These are phyloP conservation scores for Polyommatus icarus DNA, from an alignment of 2,888 invertebrate genomes.

Conservation along the genomic window DNA sequence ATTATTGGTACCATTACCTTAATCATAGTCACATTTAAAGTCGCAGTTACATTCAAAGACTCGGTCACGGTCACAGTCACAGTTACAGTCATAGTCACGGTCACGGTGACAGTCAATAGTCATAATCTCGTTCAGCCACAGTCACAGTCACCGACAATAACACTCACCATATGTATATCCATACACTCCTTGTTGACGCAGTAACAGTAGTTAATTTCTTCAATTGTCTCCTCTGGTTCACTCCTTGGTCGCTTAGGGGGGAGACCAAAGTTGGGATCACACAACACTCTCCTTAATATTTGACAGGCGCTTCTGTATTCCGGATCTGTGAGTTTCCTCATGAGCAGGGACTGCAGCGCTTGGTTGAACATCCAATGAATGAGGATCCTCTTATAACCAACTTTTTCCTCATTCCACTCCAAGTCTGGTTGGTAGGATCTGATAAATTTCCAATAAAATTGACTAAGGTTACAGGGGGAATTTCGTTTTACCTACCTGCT, in stretches of 20 bases:
- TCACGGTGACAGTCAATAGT: too few relatives aligned
- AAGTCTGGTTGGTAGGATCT: conserved; percentile 70
- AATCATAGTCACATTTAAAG: background rate
- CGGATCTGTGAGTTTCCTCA: conserved; percentile 46
- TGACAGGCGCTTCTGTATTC: conserved; percentile 52
- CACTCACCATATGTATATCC: background rate
- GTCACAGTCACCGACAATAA: background rate
- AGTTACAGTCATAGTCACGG: too few relatives aligned
- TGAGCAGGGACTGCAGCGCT: conserved; percentile 58
- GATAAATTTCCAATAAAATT: background rate
- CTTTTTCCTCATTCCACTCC: conserved; percentile 55
- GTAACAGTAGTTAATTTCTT: background rate
- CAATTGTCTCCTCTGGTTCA: background rate
- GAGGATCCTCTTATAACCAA: conserved; percentile 55
- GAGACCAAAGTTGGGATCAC: conserved; percentile 68
- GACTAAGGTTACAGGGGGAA: background rate
- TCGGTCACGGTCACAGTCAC: too few relatives aligned
- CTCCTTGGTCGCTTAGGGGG: conserved; percentile 52
- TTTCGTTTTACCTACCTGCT: too few relatives aligned
- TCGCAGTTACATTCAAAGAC: too few relatives aligned
- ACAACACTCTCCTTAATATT: conserved; percentile 56
- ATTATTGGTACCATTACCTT: background rate
- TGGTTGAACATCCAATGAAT: conserved; percentile 72
- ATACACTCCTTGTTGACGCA: conserved; percentile 1
- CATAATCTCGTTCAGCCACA: too few relatives aligned